Base-by-base conservation (phyloP, 2,113 vertebrate species). In the Tretioscincus oriximinensis region DNA sequence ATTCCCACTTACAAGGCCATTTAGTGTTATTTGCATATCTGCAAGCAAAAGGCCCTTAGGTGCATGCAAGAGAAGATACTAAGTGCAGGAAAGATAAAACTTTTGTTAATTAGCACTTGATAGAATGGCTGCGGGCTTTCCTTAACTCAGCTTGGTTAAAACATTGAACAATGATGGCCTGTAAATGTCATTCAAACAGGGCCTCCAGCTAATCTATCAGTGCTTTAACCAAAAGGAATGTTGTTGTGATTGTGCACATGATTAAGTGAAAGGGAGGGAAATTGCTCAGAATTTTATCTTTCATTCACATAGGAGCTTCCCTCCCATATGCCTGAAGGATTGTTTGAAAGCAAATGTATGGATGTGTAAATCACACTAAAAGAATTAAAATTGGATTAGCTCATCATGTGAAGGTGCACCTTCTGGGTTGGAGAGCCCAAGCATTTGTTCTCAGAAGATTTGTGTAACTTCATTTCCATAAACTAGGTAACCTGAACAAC, bases 191-290 rank as follows among this genome's bases (percentile, higher is more conserved):
- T 28, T 81, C 66, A 66, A 54, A 45, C 10, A 29, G 54, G 58
- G 26, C 31, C 73, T 76, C 35, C 73, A 69, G 73, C 54, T 76
- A 61, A 76, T 60, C 64, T 76, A 60, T 45, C 64, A 29, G 24
- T 61, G 20, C n/a, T 76, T 75, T 68, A 75, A 81, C 72, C 60
- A 76, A 69, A 81, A 47, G 66, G 64, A 81, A 76, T 69, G 35
- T 69, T 61, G 64, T 68, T 65, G 72, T 35, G 45, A 54, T 67
- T 68, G 29, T 31, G 22, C 29, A 14, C 66, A 21, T 81, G 65
- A 76, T 76, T 82, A 68, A 76, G 76, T 63, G 49, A 58, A 61
- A 29, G 54, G 47, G 45, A 7, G 51, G 41, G 12, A 31, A 22
- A 28, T 11, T 82, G 41, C 65, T 69, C 66, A 63, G 80, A 75